Conservation (phyloP, 2,888 invertebrate species). For the Emmelina monodactyla region DNA sequence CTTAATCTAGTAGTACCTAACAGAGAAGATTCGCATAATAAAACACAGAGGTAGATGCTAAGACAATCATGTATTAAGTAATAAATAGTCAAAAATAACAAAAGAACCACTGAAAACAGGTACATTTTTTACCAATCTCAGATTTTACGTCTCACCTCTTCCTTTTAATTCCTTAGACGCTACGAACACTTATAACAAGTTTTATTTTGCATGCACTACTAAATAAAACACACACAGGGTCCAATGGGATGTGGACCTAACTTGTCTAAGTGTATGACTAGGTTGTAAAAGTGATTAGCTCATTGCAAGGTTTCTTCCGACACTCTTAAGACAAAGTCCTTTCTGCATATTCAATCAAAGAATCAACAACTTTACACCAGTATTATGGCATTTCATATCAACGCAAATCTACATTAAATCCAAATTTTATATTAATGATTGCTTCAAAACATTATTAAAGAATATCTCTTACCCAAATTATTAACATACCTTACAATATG, state of each 20-base stretch:
- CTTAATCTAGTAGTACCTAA: no score
- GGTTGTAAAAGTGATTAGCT: conserved; percentile 52
- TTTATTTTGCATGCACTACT: conserved; percentile 55
- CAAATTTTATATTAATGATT: no score
- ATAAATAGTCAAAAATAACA: conserved; percentile 67
- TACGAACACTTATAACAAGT: conserved; percentile 64
- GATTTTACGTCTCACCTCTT: conserved; percentile 45
- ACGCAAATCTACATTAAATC: no score
- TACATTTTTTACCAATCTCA: conserved; percentile 62
- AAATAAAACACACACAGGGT: conserved; percentile 44
- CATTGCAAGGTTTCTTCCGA: conserved; percentile 26
- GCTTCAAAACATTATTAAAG: no score
- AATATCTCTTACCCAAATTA: no score
- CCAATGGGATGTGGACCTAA: conserved; percentile 23
- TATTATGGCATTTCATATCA: no score
- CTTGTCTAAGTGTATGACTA: conserved; percentile 63
- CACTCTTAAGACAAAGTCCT: no score
- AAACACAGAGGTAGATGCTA: conserved; percentile 49
- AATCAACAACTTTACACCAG: no score
- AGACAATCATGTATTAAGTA: conserved; percentile 63
- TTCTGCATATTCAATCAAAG: no score
- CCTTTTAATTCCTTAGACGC: conserved; percentile 57
- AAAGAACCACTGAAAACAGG: conserved; percentile 65
- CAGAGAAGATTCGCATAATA: no score
- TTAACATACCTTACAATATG: no score